phyloP scores from a whole-genome alignment of 2,888 invertebrate genomes.

The Pyralis farinalis region DNA sequence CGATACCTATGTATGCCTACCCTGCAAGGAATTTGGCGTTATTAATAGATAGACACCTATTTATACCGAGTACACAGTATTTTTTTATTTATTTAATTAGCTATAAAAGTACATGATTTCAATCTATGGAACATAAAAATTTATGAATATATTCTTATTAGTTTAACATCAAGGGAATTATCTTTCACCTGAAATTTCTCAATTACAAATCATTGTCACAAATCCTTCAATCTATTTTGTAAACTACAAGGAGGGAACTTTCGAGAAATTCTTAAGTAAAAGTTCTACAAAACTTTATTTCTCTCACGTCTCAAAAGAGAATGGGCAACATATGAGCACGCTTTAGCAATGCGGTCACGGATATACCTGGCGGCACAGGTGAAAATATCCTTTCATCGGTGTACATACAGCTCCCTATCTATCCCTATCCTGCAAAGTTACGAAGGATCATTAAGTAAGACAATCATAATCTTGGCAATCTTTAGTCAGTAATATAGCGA shows the following conservation, averaged over 20 bases:
- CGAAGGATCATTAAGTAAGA: conserved; percentile 14
- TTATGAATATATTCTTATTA: too few relatives aligned
- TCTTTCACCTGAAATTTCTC: too few relatives aligned
- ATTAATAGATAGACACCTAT: too few relatives aligned
- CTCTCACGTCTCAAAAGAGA: conserved; percentile 52
- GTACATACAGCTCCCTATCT: conserved; percentile 27
- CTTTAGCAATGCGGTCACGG: conserved; percentile 65
- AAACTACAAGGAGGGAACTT: conserved; percentile 23
- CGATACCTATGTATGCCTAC: too few relatives aligned
- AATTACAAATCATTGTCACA: conserved; percentile 16
- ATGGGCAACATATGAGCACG: conserved; percentile 65
- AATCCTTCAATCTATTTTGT: conserved; percentile 44
- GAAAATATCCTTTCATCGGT: conserved; percentile 44
- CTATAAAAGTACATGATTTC: too few relatives aligned
- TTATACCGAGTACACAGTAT: too few relatives aligned
- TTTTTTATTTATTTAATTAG: too few relatives aligned
- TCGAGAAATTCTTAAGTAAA: conserved; percentile 44
- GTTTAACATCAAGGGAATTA: too few relatives aligned
- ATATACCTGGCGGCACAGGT: conserved; percentile 52
- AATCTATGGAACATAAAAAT: too few relatives aligned
- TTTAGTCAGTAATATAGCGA: conserved; percentile 17
- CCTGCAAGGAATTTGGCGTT: too few relatives aligned
- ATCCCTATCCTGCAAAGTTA: conserved; percentile 4
- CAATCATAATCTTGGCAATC: conserved; percentile 17
- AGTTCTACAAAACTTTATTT: conserved; percentile 49